A percentile compares a stretch with the other conserved stretches of the same genome.
Conservation (phyloP, 2,113 vertebrate genomes). For the Bos javanicus region DNA sequence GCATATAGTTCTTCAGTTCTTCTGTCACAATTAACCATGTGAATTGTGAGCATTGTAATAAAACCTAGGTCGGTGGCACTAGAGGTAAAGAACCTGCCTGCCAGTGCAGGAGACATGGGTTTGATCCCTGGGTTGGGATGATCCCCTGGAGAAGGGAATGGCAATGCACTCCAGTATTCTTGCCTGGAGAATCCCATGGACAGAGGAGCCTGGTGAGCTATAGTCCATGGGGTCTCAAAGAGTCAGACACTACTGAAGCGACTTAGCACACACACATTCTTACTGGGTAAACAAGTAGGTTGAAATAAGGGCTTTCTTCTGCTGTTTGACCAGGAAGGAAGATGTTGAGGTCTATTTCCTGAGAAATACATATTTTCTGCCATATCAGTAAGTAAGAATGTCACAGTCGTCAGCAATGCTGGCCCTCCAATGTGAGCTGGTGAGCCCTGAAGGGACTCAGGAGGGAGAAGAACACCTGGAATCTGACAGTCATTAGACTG, state of each 20-base stretch:
- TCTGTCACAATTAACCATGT: neutral
- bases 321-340: neutral
- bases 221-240: neutral
- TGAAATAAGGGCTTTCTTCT: neutral
- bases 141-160: neutral
- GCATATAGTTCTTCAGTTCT: neutral
- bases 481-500: neutral
- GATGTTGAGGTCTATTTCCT: neutral
- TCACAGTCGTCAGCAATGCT: neutral
- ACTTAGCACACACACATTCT: neutral
- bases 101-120: neutral
- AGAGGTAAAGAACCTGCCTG: neutral
- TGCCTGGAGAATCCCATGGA: neutral
- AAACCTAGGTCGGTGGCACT: neutral
- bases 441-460: neutral
- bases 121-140: neutral
- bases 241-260: neutral
- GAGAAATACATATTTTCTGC: neutral
- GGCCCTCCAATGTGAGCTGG: neutral
- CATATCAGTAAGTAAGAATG: neutral
- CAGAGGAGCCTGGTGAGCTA: neutral
- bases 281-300: neutral
- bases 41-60: neutral
- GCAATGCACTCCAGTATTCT: neutral
- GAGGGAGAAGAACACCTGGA: neutral